Evolutionary conservation across 2,113 vertebrate species (phyloP), one percentile per base, ranked within the genome.

Genomic region (Myotis yumanensis): DNA sequence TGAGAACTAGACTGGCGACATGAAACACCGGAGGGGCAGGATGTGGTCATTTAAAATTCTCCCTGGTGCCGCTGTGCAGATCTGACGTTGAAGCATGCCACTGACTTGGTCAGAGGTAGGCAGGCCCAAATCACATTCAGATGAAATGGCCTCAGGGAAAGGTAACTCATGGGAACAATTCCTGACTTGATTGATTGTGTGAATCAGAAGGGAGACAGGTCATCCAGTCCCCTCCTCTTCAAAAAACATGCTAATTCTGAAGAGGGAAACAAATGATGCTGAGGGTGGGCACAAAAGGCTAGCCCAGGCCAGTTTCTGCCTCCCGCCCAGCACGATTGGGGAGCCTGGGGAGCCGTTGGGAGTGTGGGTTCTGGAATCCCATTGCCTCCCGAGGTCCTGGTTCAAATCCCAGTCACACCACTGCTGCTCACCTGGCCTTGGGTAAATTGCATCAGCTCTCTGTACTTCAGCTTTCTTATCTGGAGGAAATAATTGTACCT

Each of bases 1-100:
- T 48, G 59, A 86, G 77, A 90, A 82, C 32, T 54, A 79, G n/a
- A 80, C 35, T 89, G 88, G 73, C 64, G 15, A 15, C 71, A 16
- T 62, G 52, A 86, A 95, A 76, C 94, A 95, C 96, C 97, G 89
- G 82, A 92, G 32, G 17, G 76, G 89, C 71, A 89, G 83, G 79
- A 91, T 48, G 32, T 54, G 82, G 75, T 32, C 5, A 87, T 95
- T 97, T 46, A 57, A 82, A 54, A 18, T 87, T 57, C 51, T 87
- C 30, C 22, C 22, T 37, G 68, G 77, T 11, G 3, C 66, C 86
- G 77, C 77, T 64, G 0, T 59, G 57, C 83, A 37, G 76, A 73
- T 81, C 71, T 66, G 7, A 75, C 75, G 84, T 83, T 40, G 48
- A 87, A 64, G 48, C 3, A 1, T 57, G 28, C 75, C 64, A 20